phyloP scores from a whole-genome alignment of 2,888 invertebrate species.

The Anaspis maculata region DNA sequence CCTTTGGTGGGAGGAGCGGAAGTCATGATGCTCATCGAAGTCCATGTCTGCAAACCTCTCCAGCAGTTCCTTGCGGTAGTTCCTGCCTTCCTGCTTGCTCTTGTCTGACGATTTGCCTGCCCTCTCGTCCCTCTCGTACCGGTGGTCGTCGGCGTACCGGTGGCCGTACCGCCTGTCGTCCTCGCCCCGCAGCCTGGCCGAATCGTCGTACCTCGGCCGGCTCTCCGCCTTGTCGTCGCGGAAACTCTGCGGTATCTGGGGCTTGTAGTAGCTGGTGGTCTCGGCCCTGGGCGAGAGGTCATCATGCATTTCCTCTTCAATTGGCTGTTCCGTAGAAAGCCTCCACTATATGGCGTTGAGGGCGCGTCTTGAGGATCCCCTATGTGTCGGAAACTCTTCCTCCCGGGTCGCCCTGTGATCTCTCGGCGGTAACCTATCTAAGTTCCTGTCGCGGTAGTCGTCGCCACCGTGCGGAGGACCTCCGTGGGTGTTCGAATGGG shows the following conservation, averaged over 20 bases:
- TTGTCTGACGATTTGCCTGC: too few relatives aligned
- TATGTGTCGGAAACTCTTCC: slow-evolving; percentile 43
- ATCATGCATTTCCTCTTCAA: slow-evolving; percentile 42
- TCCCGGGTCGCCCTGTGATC: slow-evolving; percentile 33
- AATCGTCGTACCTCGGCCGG: slow-evolving; percentile 8
- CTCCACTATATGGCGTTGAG: slow-evolving; percentile 66
- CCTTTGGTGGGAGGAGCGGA: slow-evolving; percentile 34
- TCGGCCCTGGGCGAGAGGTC: slow-evolving; percentile 34
- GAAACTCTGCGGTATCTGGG: slow-evolving; percentile 38
- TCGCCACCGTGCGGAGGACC: slow-evolving; percentile 30
- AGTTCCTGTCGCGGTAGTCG: slow-evolving; percentile 34
- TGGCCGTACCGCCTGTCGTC: slow-evolving; percentile 14
- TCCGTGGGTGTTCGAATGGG: slow-evolving; percentile 28
- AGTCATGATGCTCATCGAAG: slow-evolving; percentile 38
- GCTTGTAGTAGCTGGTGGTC: slow-evolving; percentile 33
- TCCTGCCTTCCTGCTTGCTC: slow-evolving; percentile 38
- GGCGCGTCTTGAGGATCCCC: slow-evolving; percentile 59
- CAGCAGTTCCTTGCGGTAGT: slow-evolving; percentile 39
- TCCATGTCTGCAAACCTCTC: slow-evolving; percentile 41
- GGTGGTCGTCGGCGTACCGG: slow-evolving; percentile 15
- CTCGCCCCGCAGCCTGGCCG: slow-evolving; percentile 13
- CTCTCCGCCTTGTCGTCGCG: slow-evolving; percentile 25
- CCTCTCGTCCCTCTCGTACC: slow-evolving; percentile 18
- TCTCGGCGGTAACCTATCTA: slow-evolving; percentile 28
- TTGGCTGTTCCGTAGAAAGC: slow-evolving; percentile 44